Evolutionary conservation across 2,113 vertebrate species (phyloP).

Genomic region (Coreoperca whiteheadi): DNA sequence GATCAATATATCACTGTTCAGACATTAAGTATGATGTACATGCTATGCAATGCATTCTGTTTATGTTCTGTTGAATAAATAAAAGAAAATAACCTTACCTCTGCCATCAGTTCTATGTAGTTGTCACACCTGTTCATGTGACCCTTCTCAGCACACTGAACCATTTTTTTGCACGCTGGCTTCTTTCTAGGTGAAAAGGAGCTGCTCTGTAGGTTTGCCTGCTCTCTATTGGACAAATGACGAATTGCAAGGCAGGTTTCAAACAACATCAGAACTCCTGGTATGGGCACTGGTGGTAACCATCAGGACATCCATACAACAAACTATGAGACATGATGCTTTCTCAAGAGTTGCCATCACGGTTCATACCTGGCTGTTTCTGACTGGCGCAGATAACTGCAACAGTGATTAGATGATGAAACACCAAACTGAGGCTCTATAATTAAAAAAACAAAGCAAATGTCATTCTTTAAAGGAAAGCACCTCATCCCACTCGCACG

Average conservation of each 20-base stretch:
- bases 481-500: neutral
- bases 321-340: neutral
- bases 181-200: neutral
- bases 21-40: slow-evolving; percentile 52
- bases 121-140: neutral
- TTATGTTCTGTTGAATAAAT: slow-evolving; percentile 71
- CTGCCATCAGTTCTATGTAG: neutral
- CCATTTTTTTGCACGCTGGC: too few relatives aligned
- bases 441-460: neutral
- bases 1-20: slow-evolving; percentile 46
- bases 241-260: slow-evolving; percentile 33
- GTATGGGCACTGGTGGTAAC: neutral
- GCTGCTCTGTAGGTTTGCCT: neutral
- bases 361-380: neutral
- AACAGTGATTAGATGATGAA: neutral
- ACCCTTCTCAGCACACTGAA: neutral
- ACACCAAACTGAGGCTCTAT: neutral
- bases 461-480: too few relatives aligned
- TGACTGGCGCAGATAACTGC: neutral
- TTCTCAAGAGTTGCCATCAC: neutral
- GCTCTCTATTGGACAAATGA: slow-evolving; percentile 61
- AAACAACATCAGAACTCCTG: neutral
- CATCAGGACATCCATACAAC: neutral
- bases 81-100: slow-evolving; percentile 29
- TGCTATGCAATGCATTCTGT: slow-evolving; percentile 70